Evolutionary conservation across 2,888 invertebrate species (phyloP).

Genomic region (Dasysyrphus albostriatus): DNA sequence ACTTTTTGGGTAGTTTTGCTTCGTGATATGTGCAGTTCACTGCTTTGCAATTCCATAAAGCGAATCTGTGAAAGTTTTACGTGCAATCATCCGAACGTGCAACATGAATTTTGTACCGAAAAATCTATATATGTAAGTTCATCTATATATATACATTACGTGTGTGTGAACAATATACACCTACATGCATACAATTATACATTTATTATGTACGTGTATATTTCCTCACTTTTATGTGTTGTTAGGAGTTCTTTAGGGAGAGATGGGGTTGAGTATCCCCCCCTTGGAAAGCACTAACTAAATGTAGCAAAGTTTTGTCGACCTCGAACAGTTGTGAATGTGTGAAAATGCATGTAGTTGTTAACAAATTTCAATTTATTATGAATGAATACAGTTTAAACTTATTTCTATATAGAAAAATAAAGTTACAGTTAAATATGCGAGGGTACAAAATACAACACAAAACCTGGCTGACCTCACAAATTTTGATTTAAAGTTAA

Average conservation of each 20-base stretch:
- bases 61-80: slow-evolving; percentile 70
- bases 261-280: neutral
- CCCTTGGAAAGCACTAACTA: slow-evolving; percentile 6
- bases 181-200: no score
- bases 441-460: neutral
- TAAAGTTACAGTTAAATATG: slow-evolving; percentile 19
- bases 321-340: slow-evolving; percentile 26
- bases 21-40: slow-evolving; percentile 74
- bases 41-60: slow-evolving; percentile 73
- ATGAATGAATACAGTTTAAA: slow-evolving; percentile 26
- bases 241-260: neutral
- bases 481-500: slow-evolving; percentile 37
- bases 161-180: neutral
- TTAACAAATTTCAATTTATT: slow-evolving; percentile 52
- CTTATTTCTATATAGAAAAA: neutral
- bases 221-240: slow-evolving; percentile 3
- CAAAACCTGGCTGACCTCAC: neutral
- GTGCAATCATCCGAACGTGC: slow-evolving; percentile 72
- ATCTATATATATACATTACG: neutral
- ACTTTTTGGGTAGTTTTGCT: slow-evolving; percentile 56
- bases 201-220: neutral
- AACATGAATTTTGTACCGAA: slow-evolving; percentile 48
- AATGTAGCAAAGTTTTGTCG: slow-evolving; percentile 27
- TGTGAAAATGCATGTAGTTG: slow-evolving; percentile 52
- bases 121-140: neutral